Conservation (phyloP, 2,888 invertebrate species). For the Chymomyza caudatula region DNA sequence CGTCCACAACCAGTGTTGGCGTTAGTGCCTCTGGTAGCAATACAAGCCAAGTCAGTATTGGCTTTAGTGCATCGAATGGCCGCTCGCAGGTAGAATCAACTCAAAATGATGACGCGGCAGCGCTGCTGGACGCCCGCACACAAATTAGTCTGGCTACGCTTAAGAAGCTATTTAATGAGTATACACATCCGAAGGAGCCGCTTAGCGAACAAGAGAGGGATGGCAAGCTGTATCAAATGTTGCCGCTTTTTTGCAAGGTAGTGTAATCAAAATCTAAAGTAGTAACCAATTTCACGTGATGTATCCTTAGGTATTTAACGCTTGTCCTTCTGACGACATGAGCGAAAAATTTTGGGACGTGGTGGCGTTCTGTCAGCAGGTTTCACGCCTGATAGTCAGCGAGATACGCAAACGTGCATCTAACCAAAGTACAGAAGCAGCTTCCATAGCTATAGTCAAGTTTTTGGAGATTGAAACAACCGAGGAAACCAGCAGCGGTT, state of each 20-base stretch:
- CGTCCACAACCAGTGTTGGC: conserved; percentile 69
- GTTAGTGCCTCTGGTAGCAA: conserved; percentile 78
- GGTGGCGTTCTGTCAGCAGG: conserved; percentile 94
- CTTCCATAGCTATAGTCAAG: conserved; percentile 97
- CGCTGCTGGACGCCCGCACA: conserved; percentile 85
- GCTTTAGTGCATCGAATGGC: conserved; percentile 78
- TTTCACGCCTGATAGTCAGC: conserved; percentile 96
- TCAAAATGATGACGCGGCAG: conserved; percentile 75
- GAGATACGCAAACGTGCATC: conserved; percentile 95
- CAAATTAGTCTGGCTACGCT: conserved; percentile 97
- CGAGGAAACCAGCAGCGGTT: conserved; percentile 96
- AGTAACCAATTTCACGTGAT: conserved; percentile 33
- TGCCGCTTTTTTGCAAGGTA: conserved; percentile 98
- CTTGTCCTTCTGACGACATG: conserved; percentile 96
- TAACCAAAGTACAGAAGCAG: conserved; percentile 96
- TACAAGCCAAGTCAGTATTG: conserved; percentile 73
- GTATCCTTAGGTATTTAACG: conserved; percentile 89
- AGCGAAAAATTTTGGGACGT: conserved; percentile 98
- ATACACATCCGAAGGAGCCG: conserved; percentile 91
- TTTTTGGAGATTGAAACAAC: conserved; percentile 97
- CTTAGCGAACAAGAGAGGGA: conserved; percentile 90
- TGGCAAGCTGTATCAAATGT: conserved; percentile 96
- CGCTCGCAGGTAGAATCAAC: conserved; percentile 60
- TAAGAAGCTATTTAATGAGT: conserved; percentile 96
- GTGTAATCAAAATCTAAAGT: not conserved